Conservation (phyloP, 2,113 vertebrate species). For the Oreochromis spilurus region DNA sequence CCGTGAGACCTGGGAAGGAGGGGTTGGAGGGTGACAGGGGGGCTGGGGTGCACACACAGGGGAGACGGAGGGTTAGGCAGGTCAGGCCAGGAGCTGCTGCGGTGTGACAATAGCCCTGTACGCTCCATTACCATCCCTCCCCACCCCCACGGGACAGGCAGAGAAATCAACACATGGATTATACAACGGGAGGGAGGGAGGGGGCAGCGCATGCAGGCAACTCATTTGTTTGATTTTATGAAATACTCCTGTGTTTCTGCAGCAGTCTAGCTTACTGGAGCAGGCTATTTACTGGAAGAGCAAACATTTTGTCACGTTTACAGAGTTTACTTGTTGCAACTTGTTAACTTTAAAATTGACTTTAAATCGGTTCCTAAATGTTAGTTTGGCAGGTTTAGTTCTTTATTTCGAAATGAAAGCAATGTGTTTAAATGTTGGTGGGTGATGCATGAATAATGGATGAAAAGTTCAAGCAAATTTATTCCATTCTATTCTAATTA, state of each 20-base stretch:
- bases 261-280: not conserved
- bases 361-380: slow-evolving; percentile 5
- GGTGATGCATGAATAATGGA: slow-evolving; percentile 47
- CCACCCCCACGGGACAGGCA: not conserved
- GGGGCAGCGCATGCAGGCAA: not conserved
- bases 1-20: not conserved
- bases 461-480: slow-evolving; percentile 51
- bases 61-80: slow-evolving; percentile 37
- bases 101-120: slow-evolving; percentile 32
- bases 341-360: not conserved
- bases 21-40: not conserved
- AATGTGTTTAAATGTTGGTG: slow-evolving; percentile 13
- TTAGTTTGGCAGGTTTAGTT: slow-evolving; percentile 3
- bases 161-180: slow-evolving; percentile 47
- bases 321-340: not conserved
- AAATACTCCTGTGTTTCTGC: not conserved
- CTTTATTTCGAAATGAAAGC: slow-evolving; percentile 38
- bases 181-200: not conserved
- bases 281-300: not conserved
- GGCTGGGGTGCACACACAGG: slow-evolving; percentile 11
- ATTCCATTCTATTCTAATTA: slow-evolving; percentile 57
- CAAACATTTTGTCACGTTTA: not conserved
- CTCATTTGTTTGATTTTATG: slow-evolving; percentile 33
- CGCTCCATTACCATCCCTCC: slow-evolving; percentile 22
- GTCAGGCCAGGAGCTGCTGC: slow-evolving; percentile 19